A percentile compares a stretch with the other conserved stretches of the same genome.
These are phyloP conservation scores for Laticauda colubrina DNA, from an alignment of 2,113 vertebrate species.

Conservation along the genomic window DNA sequence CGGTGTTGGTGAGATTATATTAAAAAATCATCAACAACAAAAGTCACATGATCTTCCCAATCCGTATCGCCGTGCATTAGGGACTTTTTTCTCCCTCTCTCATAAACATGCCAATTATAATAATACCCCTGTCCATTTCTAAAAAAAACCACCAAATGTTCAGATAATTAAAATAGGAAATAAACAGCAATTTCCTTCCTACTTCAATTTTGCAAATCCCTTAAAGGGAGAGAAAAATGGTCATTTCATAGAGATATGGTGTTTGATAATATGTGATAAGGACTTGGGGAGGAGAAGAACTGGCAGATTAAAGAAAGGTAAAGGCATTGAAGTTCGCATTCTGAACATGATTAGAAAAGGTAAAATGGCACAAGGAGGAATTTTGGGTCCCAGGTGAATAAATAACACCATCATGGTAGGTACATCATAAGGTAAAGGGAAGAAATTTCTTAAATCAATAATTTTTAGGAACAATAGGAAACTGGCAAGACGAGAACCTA, in stretches of 20 bases:
- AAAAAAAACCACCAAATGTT: slow-evolving; percentile 54
- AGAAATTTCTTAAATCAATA: slow-evolving; percentile 21
- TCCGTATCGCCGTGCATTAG: slow-evolving; percentile 49
- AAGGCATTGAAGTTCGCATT: slow-evolving; percentile 55
- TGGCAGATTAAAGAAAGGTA: slow-evolving; percentile 69
- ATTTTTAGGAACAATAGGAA: slow-evolving; percentile 30
- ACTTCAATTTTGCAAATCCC: slow-evolving; percentile 69
- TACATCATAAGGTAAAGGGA: slow-evolving; percentile 31
- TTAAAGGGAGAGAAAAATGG: slow-evolving; percentile 54
- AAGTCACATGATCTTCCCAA: slow-evolving; percentile 48
- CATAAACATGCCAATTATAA: slow-evolving; percentile 59
- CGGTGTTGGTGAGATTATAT: slow-evolving; percentile 47
- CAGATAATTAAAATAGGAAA: slow-evolving; percentile 75
- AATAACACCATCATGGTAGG: slow-evolving; percentile 35
- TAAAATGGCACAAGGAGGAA: slow-evolving; percentile 54
- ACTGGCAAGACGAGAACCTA: fast-evolving
- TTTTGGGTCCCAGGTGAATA: slow-evolving; percentile 32
- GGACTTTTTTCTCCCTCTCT: neutral
- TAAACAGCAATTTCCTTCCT: slow-evolving; percentile 50
- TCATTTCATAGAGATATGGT: slow-evolving; percentile 66
- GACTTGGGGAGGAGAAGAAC: slow-evolving; percentile 53
- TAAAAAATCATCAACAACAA: slow-evolving; percentile 10
- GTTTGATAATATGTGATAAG: slow-evolving; percentile 75
- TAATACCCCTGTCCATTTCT: slow-evolving; percentile 50
- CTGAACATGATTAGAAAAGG: slow-evolving; percentile 56